Base-by-base conservation (phyloP, 2,797 vertebrate genomes). In the Periophthalmus magnuspinnatus region DNA sequence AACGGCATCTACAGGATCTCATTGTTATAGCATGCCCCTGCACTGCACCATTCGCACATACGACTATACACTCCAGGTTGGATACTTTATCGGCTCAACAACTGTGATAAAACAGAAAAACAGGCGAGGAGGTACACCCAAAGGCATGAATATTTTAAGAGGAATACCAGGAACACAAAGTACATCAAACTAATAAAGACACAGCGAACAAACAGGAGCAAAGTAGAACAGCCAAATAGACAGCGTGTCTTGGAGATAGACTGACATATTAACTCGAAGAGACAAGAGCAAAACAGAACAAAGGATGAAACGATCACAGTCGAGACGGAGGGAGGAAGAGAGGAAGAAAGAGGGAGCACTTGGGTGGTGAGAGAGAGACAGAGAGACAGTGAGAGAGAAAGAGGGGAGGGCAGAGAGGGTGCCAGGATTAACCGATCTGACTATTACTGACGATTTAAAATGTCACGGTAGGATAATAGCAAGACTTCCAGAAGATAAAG, bases 191-290 rank as follows among this genome's bases (percentile, higher is more conserved):
- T 76, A 81, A 81, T 77, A 72, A 72, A 79, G 68, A 75, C 60
- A 41, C n/a, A 75, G 52, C 1, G 34, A 68, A 84, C 70, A 81
- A 84, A 76, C 48, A 76, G 4, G 65, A 77, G 76, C 72, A 80
- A 85, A 88, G 81, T 82, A 85, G 76, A 81, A 86, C 77, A 74
- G 75, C 80, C 52, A 81, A 78, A 83, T 71, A 78, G 71, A 81
- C 68, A 59, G 73, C 57, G 55, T 83, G 81, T 84, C 71, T 75
- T 71, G 83, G 85, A 66, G 81, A 77, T 63, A 65, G 84, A 76
- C 71, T 75, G 73, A 78, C 72, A 78, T 79, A 88, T 81, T 75
- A 80, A 83, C 78, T n/a, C 45, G 59, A 71, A 74, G 73, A 85
- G 83, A 85, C 77, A 54, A 68, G 54, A 54, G 78, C 67, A 56